phyloP scores from a whole-genome alignment of 2,113 vertebrate species.

The Marcusenius ussheri region DNA sequence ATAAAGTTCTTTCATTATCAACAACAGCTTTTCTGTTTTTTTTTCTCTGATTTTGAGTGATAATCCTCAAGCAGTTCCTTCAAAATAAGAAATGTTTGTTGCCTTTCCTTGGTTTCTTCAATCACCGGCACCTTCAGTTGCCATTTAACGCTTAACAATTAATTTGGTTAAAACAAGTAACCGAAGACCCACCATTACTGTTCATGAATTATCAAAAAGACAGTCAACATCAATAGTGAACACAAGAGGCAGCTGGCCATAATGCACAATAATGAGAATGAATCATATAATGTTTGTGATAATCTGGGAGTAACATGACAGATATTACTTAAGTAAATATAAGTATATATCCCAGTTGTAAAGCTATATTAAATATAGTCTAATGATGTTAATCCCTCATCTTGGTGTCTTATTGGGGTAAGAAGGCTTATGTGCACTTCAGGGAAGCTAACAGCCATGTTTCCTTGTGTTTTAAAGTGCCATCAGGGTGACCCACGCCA shows the following conservation, averaged over 20 bases:
- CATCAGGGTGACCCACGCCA: not conserved
- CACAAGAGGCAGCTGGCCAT: not conserved
- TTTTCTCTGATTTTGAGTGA: not conserved
- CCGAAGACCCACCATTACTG: not conserved
- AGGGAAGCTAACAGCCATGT: not conserved
- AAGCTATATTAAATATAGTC: not conserved
- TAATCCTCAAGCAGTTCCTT: not conserved
- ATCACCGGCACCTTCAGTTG: not conserved
- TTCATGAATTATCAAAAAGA: not conserved
- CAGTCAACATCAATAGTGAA: not conserved
- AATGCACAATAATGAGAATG: not conserved
- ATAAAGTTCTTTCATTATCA: conserved; percentile 1
- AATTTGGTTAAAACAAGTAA: not conserved
- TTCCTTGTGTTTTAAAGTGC: not conserved
- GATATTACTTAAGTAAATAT: not conserved
- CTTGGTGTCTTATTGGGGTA: not conserved
- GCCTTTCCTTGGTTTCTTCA: not conserved
- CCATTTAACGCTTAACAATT: not conserved
- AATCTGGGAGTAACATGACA: not conserved
- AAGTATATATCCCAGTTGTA: not conserved
- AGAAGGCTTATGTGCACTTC: not conserved
- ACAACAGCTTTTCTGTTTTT: not conserved
- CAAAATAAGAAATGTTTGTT: not conserved
- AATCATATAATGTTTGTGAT: not conserved
- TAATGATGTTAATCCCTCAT: not conserved